These are phyloP conservation scores for Cossypha caffra DNA, from an alignment of 2,797 vertebrate genomes.

Conservation along the genomic window DNA sequence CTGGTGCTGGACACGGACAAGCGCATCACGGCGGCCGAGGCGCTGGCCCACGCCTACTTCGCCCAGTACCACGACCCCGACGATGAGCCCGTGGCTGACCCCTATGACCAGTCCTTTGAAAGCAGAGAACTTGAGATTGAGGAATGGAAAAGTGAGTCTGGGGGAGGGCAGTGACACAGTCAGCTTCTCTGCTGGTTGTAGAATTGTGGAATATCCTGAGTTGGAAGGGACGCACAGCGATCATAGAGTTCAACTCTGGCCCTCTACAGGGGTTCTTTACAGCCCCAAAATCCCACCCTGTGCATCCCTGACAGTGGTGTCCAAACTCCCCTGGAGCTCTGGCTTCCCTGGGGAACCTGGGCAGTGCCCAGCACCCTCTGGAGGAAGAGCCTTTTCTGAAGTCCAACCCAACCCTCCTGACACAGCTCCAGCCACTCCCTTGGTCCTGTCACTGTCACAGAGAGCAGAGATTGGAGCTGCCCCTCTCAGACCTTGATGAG, in stretches of 20 bases:
- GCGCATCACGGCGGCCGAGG: slow-evolving; percentile 92
- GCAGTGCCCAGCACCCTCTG: not conserved
- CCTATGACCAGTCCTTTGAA: slow-evolving; percentile 97
- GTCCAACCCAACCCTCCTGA: accelerated
- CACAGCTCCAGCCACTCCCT: accelerated
- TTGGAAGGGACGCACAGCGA: not conserved
- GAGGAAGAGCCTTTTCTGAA: not conserved
- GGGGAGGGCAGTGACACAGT: accelerated
- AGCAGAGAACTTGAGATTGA: slow-evolving; percentile 95
- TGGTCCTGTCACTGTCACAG: not conserved
- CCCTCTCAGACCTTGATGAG: not conserved
- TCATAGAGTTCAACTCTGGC: not conserved
- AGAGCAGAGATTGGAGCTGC: not conserved
- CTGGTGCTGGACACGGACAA: slow-evolving; percentile 96
- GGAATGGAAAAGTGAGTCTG: slow-evolving; percentile 94
- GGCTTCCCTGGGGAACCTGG: not conserved
- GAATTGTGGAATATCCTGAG: not conserved
- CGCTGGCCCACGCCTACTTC: slow-evolving; percentile 92
- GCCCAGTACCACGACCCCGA: slow-evolving; percentile 96
- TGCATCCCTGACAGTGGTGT: accelerated
- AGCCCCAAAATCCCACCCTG: not conserved
- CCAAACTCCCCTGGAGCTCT: not conserved
- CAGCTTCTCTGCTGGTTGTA: not conserved
- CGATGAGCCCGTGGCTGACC: slow-evolving; percentile 94
- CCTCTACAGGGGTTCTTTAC: not conserved